Percentiles rank a stretch among this genome's conserved stretches.
These are phyloP conservation scores for Meteorus colon DNA, from an alignment of 2,888 invertebrate species.

Conservation along the genomic window DNA sequence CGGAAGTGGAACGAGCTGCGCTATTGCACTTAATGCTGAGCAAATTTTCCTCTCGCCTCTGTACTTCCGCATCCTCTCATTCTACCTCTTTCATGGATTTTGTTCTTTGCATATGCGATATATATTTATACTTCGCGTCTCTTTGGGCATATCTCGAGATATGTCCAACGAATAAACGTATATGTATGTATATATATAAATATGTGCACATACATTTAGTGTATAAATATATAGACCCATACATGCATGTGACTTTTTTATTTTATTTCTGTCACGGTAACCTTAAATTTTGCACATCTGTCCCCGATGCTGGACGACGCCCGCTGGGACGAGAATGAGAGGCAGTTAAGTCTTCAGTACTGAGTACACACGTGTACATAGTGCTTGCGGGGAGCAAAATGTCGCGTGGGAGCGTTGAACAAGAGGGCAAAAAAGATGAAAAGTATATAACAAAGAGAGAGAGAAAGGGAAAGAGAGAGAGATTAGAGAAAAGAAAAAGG, in stretches of 20 bases:
- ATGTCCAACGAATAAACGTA: not conserved
- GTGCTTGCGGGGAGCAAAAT: slow-evolving; percentile 25
- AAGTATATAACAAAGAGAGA: slow-evolving; percentile 48
- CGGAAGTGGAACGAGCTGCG: slow-evolving; percentile 33
- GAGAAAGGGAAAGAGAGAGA: slow-evolving; percentile 46
- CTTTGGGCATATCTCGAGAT: not conserved
- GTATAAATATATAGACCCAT: not conserved
- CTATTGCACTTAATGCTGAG: slow-evolving; percentile 9
- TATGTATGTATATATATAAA: not conserved
- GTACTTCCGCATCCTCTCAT: not conserved
- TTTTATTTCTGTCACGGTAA: slow-evolving; percentile 52
- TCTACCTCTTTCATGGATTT: slow-evolving; percentile 1
- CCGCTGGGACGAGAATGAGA: slow-evolving; percentile 67
- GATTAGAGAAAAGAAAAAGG: slow-evolving; percentile 44
- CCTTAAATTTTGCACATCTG: slow-evolving; percentile 71
- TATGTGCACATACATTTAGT: not conserved
- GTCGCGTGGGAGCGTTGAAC: slow-evolving; percentile 35
- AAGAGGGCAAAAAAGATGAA: slow-evolving; percentile 28
- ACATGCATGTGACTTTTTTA: not conserved
- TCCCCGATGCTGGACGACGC: slow-evolving; percentile 61
- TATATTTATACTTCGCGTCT: not conserved
- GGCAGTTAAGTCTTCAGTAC: slow-evolving; percentile 49
- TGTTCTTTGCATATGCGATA: not conserved
- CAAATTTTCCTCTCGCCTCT: slow-evolving; percentile 28
- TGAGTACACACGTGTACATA: not conserved